Base-by-base conservation (phyloP, 1,140 invertebrate species). In the Subanguina moxae region DNA sequence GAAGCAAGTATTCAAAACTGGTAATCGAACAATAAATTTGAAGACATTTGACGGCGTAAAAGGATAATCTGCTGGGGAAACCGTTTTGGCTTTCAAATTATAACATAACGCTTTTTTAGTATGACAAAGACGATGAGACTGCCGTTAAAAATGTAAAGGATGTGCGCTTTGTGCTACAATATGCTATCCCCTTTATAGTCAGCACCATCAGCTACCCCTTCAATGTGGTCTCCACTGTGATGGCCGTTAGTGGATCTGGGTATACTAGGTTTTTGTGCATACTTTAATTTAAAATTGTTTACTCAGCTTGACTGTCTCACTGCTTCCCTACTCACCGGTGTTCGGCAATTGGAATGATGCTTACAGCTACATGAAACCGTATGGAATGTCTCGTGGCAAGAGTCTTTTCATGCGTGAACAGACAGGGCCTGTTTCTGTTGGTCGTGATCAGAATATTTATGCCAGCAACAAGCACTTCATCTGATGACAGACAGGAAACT, bases 381-480 rank as follows among this genome's bases (percentile, higher is more conserved):
- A 65, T 32, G 78, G 78, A 45, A 48, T 81, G 15, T 58, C 56
- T 32, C 71, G 79, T 17, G 79, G 79, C 43, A 66, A 57, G 13
- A 67, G 78, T 42, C 21, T 82, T 15, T 78, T 81, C 72, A 59
- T 81, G 13, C 80, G 79, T 30, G 72, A 76, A 45, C 77, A 81
- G 38, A 70, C 67, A 8, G 78, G 80, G 17, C 71, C 79, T 13
- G 67, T 82, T 32, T 66, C 43, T 19, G 79, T 80, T 46, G 79
- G 79, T n/a, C 0, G 38, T 17, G 75, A 81, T 63, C 63, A 78
- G 38, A 57, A 74, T 25, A 66, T 80, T n/a, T 81, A 82, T 59
- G 80, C 79, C 43, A 75, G 65, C 69, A 82, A 76, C 63, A 80
- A 82, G 43, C 70, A 81, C 67, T 82, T 80, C 56, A 64, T 77